Base-by-base conservation (phyloP, 2,888 invertebrate genomes). In the Ectropis crepuscularia region DNA sequence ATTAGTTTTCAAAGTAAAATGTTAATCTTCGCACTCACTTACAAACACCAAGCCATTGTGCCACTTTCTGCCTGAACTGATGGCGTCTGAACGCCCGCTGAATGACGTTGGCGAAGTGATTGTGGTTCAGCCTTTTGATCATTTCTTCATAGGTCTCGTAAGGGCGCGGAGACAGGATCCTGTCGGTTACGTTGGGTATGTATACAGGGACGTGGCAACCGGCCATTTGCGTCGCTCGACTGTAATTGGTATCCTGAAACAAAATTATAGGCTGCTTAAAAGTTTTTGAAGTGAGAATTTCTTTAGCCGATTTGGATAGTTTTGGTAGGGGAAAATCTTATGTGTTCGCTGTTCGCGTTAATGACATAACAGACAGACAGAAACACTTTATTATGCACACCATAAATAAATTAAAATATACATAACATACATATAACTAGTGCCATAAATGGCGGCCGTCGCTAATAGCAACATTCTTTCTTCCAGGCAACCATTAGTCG, bases 61-160 rank as follows among this genome's bases (percentile, higher is more conserved):
- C 45, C 6, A 90, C 85, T 70, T 87, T 88, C 72, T 87, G 82
- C 37, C 93, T 80, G 68, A 90, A 93, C 75, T 92, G 93, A 83
- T 95, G 93, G 53, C 94, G 94, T 65, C 94, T 90, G 76, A 94
- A 95, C 59, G 94, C 93, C 65, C 95, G 91, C 79, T 97, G 96
- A 71, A 97, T 96, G 48, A 95, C 85, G 7, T 93, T 81, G 41
- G 95, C 94, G 77, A 92, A 94, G 70, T 93, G 89, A 42, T 94
- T 85, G 65, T 94, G 93, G 71, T 94, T 94, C 58, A 95, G 86
- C 2, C 95, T 88, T 38, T 81, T 86, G 53, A 94, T 88, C 86
- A 94, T 93, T 75, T 95, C 94, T 0, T 95, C 95, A 64, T 94
- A 94, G 0, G 95, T 94, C 81, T 95, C 95, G 77, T 96, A 96